Base-by-base conservation (phyloP, 2,797 vertebrate genomes). In the Sardinella longiceps region DNA sequence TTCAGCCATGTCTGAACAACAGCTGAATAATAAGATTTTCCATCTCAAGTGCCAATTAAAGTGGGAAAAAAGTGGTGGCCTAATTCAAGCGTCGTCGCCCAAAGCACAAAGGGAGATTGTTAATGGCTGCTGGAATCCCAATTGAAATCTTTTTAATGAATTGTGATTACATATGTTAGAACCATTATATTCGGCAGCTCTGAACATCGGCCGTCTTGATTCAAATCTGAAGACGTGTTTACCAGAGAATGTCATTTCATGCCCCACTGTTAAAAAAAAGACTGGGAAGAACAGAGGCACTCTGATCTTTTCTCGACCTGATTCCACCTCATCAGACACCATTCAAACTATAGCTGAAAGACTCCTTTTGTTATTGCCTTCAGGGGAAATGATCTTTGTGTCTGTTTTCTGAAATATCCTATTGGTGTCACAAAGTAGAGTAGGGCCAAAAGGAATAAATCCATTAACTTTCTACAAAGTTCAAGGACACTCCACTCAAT, bases 261-360 rank as follows among this genome's bases (percentile, higher is more conserved):
- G 70, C 23, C 70, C 70, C 70, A 7, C 37, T 77, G 70, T 43
- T 77, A 33, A 23, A 70, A 53, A 39, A 23, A 77, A 9, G 18
- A 43, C 18, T 43, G 1, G 9, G 15, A 20, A 74, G 9, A 77
- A 23, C 18, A 30, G 4, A 20, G 60, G 10, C 3, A 0, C 30
- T 77, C 37, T 77, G 70, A 77, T 77, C 70, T 77, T 77, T 77
- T 77, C 70, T 43, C 20, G 70, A 77, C 70, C 70, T 77, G 37
- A 43, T 77, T 43, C 70, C 33, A 15, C 70, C 6, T 77, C 70
- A 77, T 77, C 70, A 77, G 20, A 77, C 37, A 18, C 15, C 70
- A 77, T 77, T 77, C 70, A 77, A 37, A 77, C 33, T 77, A 20
- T 12, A 77, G 39, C 2, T 77, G 33, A 77, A 77, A 39, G 70